These are phyloP conservation scores for Eucera pruinosa DNA, from an alignment of 2,888 invertebrate species.

Conservation along the genomic window DNA sequence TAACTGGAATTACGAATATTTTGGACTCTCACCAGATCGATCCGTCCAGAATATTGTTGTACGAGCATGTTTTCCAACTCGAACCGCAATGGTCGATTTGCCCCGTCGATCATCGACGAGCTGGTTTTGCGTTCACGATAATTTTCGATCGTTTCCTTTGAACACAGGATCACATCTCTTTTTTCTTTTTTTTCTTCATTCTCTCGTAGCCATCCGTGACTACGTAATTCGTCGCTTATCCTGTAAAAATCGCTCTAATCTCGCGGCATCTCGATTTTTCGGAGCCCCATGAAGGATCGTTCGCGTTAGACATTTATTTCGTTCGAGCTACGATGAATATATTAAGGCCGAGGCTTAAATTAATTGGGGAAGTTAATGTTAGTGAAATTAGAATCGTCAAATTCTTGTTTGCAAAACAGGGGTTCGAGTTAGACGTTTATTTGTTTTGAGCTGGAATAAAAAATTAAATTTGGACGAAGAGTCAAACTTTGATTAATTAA, in stretches of 20 bases:
- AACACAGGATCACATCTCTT: slow-evolving; percentile 81
- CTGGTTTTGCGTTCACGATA: slow-evolving; percentile 54
- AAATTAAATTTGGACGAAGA: too few relatives aligned
- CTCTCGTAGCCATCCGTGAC: slow-evolving; percentile 48
- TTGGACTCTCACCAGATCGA: slow-evolving; percentile 25
- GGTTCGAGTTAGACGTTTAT: too few relatives aligned
- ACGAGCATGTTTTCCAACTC: slow-evolving; percentile 54
- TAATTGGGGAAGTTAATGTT: too few relatives aligned
- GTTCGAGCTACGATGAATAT: neutral
- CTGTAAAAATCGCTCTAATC: slow-evolving; percentile 21
- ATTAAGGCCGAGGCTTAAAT: too few relatives aligned
- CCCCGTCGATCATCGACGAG: slow-evolving; percentile 31
- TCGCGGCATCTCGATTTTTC: slow-evolving; percentile 43
- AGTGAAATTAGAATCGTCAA: too few relatives aligned
- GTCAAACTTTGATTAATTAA: too few relatives aligned
- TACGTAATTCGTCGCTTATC: slow-evolving; percentile 59
- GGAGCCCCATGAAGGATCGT: slow-evolving; percentile 17
- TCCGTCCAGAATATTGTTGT: slow-evolving; percentile 48
- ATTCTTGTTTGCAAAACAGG: too few relatives aligned
- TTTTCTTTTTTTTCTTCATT: slow-evolving; percentile 64
- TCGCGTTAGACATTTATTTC: slow-evolving; percentile 45
- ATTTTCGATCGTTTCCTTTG: slow-evolving; percentile 78
- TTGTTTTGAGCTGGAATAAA: too few relatives aligned
- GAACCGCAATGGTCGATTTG: slow-evolving; percentile 31
- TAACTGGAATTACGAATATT: slow-evolving; percentile 45